Evolutionary conservation across 53 echinoderm and acorn worm species (phyloP), one percentile per base, ranked within the genome.

Genomic region (Echinarachnius parma): DNA sequence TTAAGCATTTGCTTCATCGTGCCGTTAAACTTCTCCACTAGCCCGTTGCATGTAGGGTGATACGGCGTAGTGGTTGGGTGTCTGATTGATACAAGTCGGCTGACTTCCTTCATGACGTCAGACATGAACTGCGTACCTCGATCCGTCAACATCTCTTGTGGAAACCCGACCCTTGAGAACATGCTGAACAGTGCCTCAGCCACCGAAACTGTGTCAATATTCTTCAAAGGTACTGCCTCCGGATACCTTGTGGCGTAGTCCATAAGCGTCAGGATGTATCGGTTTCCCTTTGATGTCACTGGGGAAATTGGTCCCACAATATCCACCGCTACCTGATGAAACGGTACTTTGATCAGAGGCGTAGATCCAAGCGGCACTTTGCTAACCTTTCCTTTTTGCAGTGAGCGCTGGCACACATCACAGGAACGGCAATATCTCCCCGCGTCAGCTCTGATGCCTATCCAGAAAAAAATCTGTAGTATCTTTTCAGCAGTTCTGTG

Each of bases 351-450:
- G 10, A 80, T 86, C 13, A 86, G 16, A 4, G 84, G 85, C 44
- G 80, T 75, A 2, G 33, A 28, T 45, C 85, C 80, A 9, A 85
- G 39, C 1, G 81, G 86, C 5, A 86, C 86, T 27, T 86, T 86
- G 21, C 65, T 48, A 9, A 86, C 81, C 33, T 52, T 81, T 19
- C 86, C 81, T 50, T 77, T 75, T 9, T 62, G 64, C 29, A 81
- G 24, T 3, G 86, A 66, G 8, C 77, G 23, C 32, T 77, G 83
- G 15, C 77, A 83, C 2, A 60, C 62, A 33, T 79, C 86, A 35
- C 81, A 86, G 4, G 86, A 86, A 26, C 68, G 37, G 20, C 86
- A 86, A 23, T 76, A 81, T 60, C 86, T 45, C 4, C 32, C 9
- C 2, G 68, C 46, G 22, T 86, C 86, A 1, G 81, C 35, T 48